Conservation (phyloP, 2,113 vertebrate genomes). For the Glaucomys volans region DNA sequence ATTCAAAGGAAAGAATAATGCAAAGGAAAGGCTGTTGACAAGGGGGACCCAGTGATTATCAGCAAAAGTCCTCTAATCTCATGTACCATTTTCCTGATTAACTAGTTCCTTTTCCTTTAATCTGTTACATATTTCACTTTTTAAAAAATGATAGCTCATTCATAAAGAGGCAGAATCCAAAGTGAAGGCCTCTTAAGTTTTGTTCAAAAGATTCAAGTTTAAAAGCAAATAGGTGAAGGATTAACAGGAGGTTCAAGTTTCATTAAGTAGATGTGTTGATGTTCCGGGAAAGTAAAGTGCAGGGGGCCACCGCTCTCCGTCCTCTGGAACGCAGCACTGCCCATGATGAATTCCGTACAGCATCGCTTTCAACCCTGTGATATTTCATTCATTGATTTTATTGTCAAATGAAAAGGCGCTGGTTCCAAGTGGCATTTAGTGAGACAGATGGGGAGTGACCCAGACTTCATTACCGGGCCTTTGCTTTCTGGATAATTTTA, state of each 20-base stretch:
- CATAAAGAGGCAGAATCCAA: not conserved
- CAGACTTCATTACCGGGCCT: slow-evolving; percentile 85
- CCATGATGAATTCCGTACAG: slow-evolving; percentile 87
- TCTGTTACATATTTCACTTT: slow-evolving; percentile 4
- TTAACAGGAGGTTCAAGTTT: slow-evolving; percentile 76
- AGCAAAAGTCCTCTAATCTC: slow-evolving; percentile 9
- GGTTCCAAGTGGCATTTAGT: slow-evolving; percentile 89
- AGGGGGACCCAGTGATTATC: not conserved
- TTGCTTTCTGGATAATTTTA: slow-evolving; percentile 79
- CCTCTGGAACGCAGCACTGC: slow-evolving; percentile 69
- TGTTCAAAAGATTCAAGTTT: slow-evolving; percentile 72
- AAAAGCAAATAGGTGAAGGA: slow-evolving; percentile 79
- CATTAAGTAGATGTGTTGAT: slow-evolving; percentile 81
- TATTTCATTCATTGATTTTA: slow-evolving; percentile 92
- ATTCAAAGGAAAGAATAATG: not conserved
- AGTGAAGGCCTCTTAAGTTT: slow-evolving; percentile 46
- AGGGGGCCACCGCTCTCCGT: slow-evolving; percentile 69
- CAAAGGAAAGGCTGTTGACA: not conserved
- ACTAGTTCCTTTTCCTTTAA: slow-evolving; percentile 29
- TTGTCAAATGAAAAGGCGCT: slow-evolving; percentile 89
- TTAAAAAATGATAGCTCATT: not conserved
- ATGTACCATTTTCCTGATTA: not conserved
- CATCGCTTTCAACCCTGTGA: slow-evolving; percentile 79
- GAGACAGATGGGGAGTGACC: slow-evolving; percentile 84
- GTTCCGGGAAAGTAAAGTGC: slow-evolving; percentile 72